phyloP scores from a whole-genome alignment of 2,113 vertebrate genomes.

The Menura novaehollandiae region DNA sequence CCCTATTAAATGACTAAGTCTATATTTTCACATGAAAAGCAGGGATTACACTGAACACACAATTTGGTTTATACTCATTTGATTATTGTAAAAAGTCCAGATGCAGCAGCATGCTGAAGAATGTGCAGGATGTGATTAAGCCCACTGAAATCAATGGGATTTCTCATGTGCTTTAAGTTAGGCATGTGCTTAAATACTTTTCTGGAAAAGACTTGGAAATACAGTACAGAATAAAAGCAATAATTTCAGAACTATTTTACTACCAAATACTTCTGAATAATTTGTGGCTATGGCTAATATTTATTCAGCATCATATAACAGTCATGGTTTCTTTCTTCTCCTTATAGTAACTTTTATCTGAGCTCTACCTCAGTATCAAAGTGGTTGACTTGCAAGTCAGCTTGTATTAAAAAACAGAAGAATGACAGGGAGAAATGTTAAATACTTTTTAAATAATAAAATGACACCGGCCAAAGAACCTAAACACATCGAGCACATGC shows the following conservation, averaged over 20 bases:
- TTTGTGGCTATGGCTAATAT: constrained; percentile 24
- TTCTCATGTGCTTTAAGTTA: constrained; percentile 7
- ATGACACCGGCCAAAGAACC: not conserved
- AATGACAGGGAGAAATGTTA: not conserved
- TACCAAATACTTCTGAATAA: not conserved
- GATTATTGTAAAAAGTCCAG: not conserved
- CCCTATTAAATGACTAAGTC: not conserved
- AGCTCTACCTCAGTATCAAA: not conserved
- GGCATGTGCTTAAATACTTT: not conserved
- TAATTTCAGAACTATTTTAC: constrained; percentile 40
- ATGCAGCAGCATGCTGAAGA: not conserved
- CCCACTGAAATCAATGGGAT: not conserved
- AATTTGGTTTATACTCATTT: not conserved
- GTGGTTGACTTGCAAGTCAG: not conserved
- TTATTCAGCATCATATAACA: constrained; percentile 9
- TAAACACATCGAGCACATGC: not conserved
- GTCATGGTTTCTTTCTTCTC: not conserved
- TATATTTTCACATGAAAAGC: not conserved
- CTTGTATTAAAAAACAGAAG: not conserved
- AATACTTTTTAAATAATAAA: not conserved
- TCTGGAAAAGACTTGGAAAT: not conserved
- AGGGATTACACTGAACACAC: not conserved
- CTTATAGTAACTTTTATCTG: not conserved
- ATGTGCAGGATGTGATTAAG: not conserved
- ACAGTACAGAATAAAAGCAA: not conserved